Evolutionary conservation across 2,113 vertebrate genomes (phyloP), one percentile per base, ranked within the genome.

Genomic region (Eira barbara): DNA sequence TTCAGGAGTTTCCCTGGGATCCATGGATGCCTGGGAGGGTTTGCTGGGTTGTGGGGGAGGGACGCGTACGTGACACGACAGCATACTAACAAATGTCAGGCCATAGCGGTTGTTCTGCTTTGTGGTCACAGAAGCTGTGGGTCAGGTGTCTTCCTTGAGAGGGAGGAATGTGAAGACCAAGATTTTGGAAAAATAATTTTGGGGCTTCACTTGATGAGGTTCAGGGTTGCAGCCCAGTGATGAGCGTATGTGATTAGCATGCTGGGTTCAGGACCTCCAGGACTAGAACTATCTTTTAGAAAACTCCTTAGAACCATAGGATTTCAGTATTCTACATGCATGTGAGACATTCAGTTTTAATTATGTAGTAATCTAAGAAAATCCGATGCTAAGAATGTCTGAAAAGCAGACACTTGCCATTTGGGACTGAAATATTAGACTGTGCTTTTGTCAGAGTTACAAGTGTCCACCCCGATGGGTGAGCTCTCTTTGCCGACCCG

Each of bases 361-460:
- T 52, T 98, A 67, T 34, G 21, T 78, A 36, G 74, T 81, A 21
- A 86, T 85, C 52, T 95, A 93, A 36, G 91, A 88, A 76, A 94
- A 71, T 45, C 39, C n/a, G 34, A 52, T 86, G n/a, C 6, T 52
- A 61, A 27, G 47, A 71, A 14, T 23, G 14, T 10, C 2, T 52
- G 27, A 25, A 27, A 36, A 21, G 84, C 34, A 31, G 11, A 1
- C 67, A 4, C 88, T 89, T 69, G 34, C 34, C 29, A 7, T 45
- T 65, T 84, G 47, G 8, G 3, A 49, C 61, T n/a, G 59, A 78
- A 52, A 34, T 67, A 34, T 3, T 39, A 2, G 5, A 4, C 15
- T n/a, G 11, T 42, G 12, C n/a, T 81, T 93, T 89, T 36, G 31
- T 45, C 34, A 71, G 23, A 21, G 2, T 39, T 0, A 3, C 13